Conservation (phyloP, 2,888 invertebrate species). For the Phaedon cochleariae region DNA sequence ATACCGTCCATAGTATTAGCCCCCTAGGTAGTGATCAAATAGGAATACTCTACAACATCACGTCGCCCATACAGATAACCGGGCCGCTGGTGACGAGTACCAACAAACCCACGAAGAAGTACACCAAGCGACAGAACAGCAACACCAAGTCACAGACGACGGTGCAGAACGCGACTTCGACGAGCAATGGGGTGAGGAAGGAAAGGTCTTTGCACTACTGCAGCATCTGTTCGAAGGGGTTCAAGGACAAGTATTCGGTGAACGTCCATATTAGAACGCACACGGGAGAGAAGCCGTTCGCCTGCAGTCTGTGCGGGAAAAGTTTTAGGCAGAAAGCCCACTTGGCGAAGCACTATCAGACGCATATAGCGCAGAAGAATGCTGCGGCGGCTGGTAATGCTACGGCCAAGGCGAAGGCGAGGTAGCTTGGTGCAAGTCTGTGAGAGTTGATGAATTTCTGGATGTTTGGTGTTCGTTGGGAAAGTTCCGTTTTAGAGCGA, state of each 20-base stretch:
- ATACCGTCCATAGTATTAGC: conserved; percentile 65
- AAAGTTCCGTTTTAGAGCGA: not conserved
- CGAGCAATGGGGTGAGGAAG: conserved; percentile 79
- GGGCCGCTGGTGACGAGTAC: conserved; percentile 70
- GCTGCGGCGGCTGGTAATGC: conserved; percentile 72
- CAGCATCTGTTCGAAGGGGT: conserved; percentile 92
- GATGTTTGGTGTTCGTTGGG: conserved; percentile 21
- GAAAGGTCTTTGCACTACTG: conserved; percentile 91
- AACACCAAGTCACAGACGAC: conserved; percentile 52
- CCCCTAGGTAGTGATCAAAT: conserved; percentile 57
- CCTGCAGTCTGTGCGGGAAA: conserved; percentile 92
- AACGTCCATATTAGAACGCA: conserved; percentile 98
- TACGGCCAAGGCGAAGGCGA: conserved; percentile 56
- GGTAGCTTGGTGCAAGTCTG: conserved; percentile 54
- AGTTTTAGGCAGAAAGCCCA: conserved; percentile 93
- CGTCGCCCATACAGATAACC: conserved; percentile 60
- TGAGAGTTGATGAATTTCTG: conserved; percentile 29
- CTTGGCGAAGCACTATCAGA: conserved; percentile 91
- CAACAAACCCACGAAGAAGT: conserved; percentile 73
- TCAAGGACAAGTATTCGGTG: conserved; percentile 96
- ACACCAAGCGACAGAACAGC: conserved; percentile 72
- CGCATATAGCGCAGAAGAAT: conserved; percentile 87
- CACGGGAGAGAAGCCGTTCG: conserved; percentile 97
- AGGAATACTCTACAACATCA: conserved; percentile 56
- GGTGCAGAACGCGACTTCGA: conserved; percentile 65